These are phyloP conservation scores for Apus apus DNA, from an alignment of 2,113 vertebrate genomes.

Conservation along the genomic window DNA sequence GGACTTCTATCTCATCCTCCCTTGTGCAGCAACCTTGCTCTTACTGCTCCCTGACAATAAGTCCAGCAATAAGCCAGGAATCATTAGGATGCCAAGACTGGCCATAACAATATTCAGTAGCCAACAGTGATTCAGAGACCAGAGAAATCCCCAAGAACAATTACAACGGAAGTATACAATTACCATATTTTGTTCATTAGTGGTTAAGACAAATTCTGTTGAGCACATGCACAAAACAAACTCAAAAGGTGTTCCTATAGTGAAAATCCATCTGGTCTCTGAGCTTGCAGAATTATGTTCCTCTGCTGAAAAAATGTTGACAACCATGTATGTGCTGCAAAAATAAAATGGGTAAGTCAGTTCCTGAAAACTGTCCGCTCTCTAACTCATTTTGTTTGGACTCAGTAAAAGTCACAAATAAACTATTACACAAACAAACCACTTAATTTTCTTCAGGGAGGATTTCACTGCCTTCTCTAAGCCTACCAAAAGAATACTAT, in stretches of 20 bases:
- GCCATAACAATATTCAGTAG: background rate
- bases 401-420: background rate
- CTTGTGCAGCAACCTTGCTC: background rate
- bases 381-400: background rate
- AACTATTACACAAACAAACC: background rate
- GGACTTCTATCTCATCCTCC: background rate
- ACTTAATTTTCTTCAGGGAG: constrained; percentile 11
- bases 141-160: background rate
- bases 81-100: background rate
- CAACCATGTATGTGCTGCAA: background rate
- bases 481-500: background rate
- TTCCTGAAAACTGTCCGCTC: background rate
- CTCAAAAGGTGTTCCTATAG: background rate
- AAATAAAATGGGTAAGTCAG: background rate
- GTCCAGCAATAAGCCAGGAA: background rate
- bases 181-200: background rate
- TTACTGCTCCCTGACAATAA: background rate
- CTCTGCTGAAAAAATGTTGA: background rate
- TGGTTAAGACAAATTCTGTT: background rate
- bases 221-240: background rate
- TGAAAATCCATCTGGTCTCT: background rate
- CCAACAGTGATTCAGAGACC: background rate
- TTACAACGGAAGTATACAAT: background rate
- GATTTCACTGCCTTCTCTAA: background rate
- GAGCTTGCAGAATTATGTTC: background rate